These are phyloP conservation scores for Circaetus cinerascens DNA, from an alignment of 2,113 vertebrate genomes.

Conservation along the genomic window DNA sequence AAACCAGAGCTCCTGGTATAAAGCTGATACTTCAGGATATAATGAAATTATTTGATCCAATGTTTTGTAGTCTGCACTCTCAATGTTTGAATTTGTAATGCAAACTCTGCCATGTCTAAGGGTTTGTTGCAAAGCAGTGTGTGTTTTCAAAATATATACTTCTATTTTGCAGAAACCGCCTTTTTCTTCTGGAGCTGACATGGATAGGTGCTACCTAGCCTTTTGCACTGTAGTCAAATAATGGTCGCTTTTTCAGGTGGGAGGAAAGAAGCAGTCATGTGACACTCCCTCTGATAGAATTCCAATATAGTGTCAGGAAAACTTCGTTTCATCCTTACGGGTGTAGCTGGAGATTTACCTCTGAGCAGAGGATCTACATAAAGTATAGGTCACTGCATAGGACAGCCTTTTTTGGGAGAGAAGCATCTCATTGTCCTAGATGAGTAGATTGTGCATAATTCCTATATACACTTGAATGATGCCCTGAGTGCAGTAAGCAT, in stretches of 20 bases:
- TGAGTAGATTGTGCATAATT: not conserved
- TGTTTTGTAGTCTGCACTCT: not conserved
- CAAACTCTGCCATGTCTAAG: not conserved
- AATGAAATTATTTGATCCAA: not conserved
- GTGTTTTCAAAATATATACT: not conserved
- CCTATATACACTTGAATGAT: not conserved
- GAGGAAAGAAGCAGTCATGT: not conserved
- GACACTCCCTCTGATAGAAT: not conserved
- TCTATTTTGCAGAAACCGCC: not conserved
- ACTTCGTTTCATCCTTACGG: not conserved
- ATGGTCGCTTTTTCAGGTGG: not conserved
- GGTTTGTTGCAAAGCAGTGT: not conserved
- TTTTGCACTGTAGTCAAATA: not conserved
- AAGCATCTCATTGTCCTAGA: not conserved
- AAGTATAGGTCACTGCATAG: not conserved
- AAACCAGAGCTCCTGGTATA: not conserved
- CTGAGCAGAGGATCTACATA: not conserved
- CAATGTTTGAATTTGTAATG: not conserved
- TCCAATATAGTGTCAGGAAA: not conserved
- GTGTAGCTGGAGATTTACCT: not conserved
- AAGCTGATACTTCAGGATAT: not conserved
- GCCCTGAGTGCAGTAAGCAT: not conserved
- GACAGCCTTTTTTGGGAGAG: not conserved
- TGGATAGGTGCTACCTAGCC: not conserved
- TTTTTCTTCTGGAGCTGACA: not conserved